Base-by-base conservation (phyloP, 2,113 vertebrate species). In the Cromileptes altivelis region DNA sequence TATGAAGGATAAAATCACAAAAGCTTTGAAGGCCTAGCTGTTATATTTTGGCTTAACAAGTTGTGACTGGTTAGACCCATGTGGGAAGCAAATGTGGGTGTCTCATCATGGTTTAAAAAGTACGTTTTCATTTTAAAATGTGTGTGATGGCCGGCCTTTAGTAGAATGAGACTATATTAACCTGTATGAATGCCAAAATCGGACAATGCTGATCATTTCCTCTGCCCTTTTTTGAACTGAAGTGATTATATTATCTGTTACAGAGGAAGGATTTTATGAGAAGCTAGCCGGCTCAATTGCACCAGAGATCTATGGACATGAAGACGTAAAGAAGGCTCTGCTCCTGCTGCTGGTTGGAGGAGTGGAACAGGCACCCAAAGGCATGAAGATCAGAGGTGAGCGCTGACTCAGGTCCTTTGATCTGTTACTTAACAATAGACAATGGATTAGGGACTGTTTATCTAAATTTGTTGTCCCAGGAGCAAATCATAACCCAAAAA, bases 251-350 rank as follows among this genome's bases (percentile, higher is more conserved):
- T n/a, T 33, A 6, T 88, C 4, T 5, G 3, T 84, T 74, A 0
- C 84, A 99, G 98, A 97, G 90, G 97, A 99, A 50, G 96, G 97
- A 15, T 98, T 98, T 88, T 99, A 98, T 9, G 97, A 97, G 70
- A 98, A 97, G 72, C 89, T 99, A 15, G 96, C 98, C 0, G 95
- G 96, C 0, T 99, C 98, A 0, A 99, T 99, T 0, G 98, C 97
- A 0, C 98, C 98, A 0, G 98, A 98, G 93, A 99, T 99, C 78
- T 99, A 96, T 0, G 98, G 98, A 4, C 97, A 98, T 0, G 97
- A 99, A 80, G 98, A 99, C 0, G 97, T 99, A 11, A 99, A 99
- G 93, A 99, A 99, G 45, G 97, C 97, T 0, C 94, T 99, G 57
- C 94, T 99, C 17, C 94, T 99, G 40, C 89, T 98, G 50, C 93